phyloP scores from a whole-genome alignment of 1,140 invertebrate genomes.

The Dysdera silvatica region DNA sequence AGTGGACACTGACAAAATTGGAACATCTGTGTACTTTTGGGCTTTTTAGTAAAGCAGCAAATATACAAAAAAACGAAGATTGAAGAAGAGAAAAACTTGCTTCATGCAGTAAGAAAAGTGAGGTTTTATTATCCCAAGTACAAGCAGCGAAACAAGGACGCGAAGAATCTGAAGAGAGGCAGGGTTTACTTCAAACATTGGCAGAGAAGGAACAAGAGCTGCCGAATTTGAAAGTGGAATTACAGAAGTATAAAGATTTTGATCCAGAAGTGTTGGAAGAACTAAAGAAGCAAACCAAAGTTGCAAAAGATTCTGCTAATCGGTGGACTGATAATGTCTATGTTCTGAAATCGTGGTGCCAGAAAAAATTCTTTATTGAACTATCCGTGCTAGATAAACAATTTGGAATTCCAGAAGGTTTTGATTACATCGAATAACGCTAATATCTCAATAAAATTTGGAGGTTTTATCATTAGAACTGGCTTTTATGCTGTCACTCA shows the following conservation, averaged over 20 bases:
- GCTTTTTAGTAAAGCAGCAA: constrained; percentile 64
- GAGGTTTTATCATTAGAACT: no score
- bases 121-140: constrained; percentile 50
- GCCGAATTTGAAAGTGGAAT: constrained; percentile 51
- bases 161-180: constrained; percentile 33
- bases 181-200: constrained; percentile 28
- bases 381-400: constrained; percentile 64
- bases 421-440: constrained; percentile 62
- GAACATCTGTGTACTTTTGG: constrained; percentile 84
- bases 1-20: constrained; percentile 83
- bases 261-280: constrained; percentile 64
- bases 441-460: no score
- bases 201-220: constrained; percentile 45
- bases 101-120: constrained; percentile 52
- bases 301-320: constrained; percentile 63
- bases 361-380: constrained; percentile 68
- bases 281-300: constrained; percentile 53
- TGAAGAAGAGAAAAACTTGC: constrained; percentile 49
- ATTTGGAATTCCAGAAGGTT: constrained; percentile 69
- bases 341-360: constrained; percentile 71
- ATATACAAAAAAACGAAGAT: constrained; percentile 54
- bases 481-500: no score
- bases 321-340: constrained; percentile 82
- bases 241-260: constrained; percentile 61
- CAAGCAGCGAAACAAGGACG: constrained; percentile 45